Base-by-base conservation (phyloP, 2,113 vertebrate species). In the Panthera tigris region DNA sequence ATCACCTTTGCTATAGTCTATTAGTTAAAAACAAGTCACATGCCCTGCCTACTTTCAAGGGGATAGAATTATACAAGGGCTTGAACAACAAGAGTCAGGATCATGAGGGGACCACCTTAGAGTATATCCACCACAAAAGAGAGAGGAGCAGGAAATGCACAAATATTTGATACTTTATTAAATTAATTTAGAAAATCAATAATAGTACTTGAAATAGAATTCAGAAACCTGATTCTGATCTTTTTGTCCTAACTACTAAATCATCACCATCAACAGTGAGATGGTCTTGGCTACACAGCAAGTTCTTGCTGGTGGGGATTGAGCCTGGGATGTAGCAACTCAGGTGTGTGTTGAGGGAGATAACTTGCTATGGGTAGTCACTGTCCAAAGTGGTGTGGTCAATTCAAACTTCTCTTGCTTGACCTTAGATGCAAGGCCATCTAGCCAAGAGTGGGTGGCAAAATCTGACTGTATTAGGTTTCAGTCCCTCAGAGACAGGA, bases 141-240 rank as follows among this genome's bases (percentile, higher is more conserved):
- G 39, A 80, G 81, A 89, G 27, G 81, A 95, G 4, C 27, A 91
- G 41, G 52, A 48, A 93, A 86, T 86, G 19, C 15, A 36, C 12
- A 82, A 12, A 90, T 57, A 87, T 29, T 85, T 81, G 55, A 92
- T 27, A 57, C 52, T 82, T 94, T 68, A 84, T 57, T 36, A 92
- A 92, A 82, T 88, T 87, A 31, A 94, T 11, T 66, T 94, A 84
- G n/a, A 31, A 92, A 95, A 91, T 88, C 84, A 96, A 8, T 25
- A 71, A 55, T 48, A 73, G 66, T 27, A 87, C 27, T 87, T 74
- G 36, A 83, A 94, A 41, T 81, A 91, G 65, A 92, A 92, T 96
- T 87, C 73, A 76, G 91, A 94, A 92, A 87, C 1, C 7, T 78
- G 21, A 82, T 69, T 94, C 14, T 33, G 16, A 80, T 39, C 2